Evolutionary conservation across 2,797 vertebrate species (phyloP).

Genomic region (Chloroceryle inda): DNA sequence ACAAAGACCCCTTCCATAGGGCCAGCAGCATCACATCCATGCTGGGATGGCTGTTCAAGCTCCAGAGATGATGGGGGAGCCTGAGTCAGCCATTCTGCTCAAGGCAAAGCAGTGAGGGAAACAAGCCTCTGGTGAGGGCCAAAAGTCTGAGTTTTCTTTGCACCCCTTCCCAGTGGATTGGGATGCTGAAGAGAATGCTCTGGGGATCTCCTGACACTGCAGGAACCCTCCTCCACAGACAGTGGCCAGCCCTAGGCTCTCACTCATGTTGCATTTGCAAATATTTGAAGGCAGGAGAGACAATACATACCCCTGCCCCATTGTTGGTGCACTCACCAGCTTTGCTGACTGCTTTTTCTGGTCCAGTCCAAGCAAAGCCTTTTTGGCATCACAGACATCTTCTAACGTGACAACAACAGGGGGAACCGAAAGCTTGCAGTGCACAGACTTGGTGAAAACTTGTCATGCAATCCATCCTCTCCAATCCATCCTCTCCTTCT

Average conservation of each 20-base stretch:
- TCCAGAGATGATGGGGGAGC: not conserved
- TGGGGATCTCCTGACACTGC: not conserved
- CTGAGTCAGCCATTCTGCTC: not conserved
- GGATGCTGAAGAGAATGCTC: not conserved
- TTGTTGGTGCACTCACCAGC: not conserved
- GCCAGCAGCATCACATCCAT: not conserved
- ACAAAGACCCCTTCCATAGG: accelerated
- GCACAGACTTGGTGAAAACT: not conserved
- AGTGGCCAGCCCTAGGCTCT: not conserved
- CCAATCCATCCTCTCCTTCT: not conserved
- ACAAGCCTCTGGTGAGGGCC: accelerated
- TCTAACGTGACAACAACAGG: not conserved
- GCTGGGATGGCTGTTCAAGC: not conserved
- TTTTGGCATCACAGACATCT: not conserved
- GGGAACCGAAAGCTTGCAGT: not conserved
- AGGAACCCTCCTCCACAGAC: not conserved
- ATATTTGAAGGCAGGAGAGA: not conserved
- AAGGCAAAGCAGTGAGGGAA: not conserved
- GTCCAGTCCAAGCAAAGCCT: not conserved
- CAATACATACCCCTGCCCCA: not conserved
- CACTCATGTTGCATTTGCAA: not conserved
- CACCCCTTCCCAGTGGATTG: not conserved
- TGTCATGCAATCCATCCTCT: not conserved
- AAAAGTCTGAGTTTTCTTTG: not conserved
- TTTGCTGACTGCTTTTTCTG: not conserved